Base-by-base conservation (phyloP, 2,113 vertebrate genomes). In the Narcine bancroftii region DNA sequence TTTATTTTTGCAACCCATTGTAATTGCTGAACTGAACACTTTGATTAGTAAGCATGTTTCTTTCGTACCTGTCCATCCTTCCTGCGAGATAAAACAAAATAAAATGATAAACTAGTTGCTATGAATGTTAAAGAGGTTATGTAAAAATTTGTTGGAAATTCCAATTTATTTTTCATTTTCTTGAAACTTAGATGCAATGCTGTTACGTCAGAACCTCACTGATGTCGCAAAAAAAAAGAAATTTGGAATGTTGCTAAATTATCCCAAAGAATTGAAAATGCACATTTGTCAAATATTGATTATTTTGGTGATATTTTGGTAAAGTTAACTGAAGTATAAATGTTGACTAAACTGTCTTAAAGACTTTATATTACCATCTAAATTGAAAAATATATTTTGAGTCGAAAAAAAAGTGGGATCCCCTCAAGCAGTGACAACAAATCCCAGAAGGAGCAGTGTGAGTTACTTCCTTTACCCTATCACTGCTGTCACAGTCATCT, bases 401-500 rank as follows among this genome's bases (percentile, higher is more conserved):
- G n/a, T 87, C 53, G n/a, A n/a, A n/a, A n/a, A 53, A 60, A 87
- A 36, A 87, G 53, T 87, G 15, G 50, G 53, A 60, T 87, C 53
- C 81, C 81, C 81, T 87, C 81, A 29, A 87, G 81, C 53, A 87
- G n/a, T 87, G 21, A 63, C n/a, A 63, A 63, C 81, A 87, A 87
- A 63, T 87, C 81, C 81, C 81, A 87, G 53, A 63, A 63, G 81
- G 53, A 63, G 53, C 50, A 21, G 56, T 87, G 81, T 60, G 53
- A 87, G 60, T 87, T 60, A 87, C 36, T 87, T 87, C 56, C 79
- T n/a, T 63, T 60, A 63, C 17, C 50, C 4, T 63, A 87, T 87
- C 81, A 60, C n/a, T 87, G 81, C 81, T 87, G 81, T 87, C 81
- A 87, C 50, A 60, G 81, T 87, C 60, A 87, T 87, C 81, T 36